These are phyloP conservation scores for Theonella swinhoei DNA, from an alignment of 37 sponge, comb jelly and placozoan genomes.

Conservation along the genomic window DNA sequence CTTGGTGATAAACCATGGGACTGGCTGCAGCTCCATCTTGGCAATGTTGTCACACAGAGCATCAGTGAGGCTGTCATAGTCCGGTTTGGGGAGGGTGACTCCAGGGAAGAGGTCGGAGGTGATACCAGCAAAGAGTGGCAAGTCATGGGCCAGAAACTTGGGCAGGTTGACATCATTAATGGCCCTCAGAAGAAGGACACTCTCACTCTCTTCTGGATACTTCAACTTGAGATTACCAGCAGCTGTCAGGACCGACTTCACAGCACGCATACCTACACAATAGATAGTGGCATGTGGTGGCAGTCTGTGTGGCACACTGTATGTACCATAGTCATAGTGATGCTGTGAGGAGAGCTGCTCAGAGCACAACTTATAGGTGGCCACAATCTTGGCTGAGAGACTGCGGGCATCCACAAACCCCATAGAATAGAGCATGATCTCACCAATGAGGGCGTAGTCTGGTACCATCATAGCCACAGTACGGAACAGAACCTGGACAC, in stretches of 20 bases:
- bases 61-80: conserved; percentile 86
- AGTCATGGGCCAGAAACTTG: conserved; percentile 95
- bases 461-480: conserved; percentile 99
- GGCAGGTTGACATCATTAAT: conserved; percentile 97
- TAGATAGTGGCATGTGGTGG: background rate
- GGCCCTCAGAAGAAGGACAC: conserved; percentile 88
- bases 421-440: conserved; percentile 99
- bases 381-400: conserved; percentile 96
- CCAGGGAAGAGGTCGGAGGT: conserved; percentile 95
- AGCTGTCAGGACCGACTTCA: conserved; percentile 95
- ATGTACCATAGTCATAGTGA: conserved; percentile 95
- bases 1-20: conserved; percentile 96
- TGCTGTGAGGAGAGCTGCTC: conserved; percentile 99
- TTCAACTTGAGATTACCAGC: conserved; percentile 98
- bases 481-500: conserved; percentile 85
- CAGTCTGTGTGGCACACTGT: background rate
- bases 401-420: conserved; percentile 97
- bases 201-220: conserved; percentile 91
- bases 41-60: conserved; percentile 81
- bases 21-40: conserved; percentile 85
- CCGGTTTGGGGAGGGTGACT: conserved; percentile 86
- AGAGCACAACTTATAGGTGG: conserved; percentile 94
- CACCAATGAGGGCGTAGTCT: conserved; percentile 97
- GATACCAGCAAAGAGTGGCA: conserved; percentile 96
- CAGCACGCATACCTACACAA: conserved; percentile 82